These are phyloP conservation scores for Folsomia manolachei DNA, from an alignment of 2,888 invertebrate genomes.

Conservation along the genomic window DNA sequence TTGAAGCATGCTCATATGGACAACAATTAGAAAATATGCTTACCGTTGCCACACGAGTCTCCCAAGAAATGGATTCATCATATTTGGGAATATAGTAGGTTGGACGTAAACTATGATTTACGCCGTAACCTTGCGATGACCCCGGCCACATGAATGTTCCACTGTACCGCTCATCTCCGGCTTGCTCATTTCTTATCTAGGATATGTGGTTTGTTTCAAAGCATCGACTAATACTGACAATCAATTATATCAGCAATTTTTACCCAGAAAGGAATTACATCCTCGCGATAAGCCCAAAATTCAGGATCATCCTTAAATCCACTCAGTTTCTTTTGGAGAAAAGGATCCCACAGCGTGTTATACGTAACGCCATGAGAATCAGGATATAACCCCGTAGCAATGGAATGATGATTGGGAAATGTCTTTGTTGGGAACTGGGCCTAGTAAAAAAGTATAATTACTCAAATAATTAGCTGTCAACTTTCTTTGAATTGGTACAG, in stretches of 20 bases:
- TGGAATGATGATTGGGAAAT: conserved; percentile 70
- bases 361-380: conserved; percentile 69
- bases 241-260: neutral
- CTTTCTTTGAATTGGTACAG: too few relatives aligned
- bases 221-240: too few relatives aligned
- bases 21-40: too few relatives aligned
- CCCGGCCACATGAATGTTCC: conserved; percentile 72
- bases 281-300: conserved; percentile 19
- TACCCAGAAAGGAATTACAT: conserved; percentile 23
- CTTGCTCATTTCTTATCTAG: conserved; percentile 58
- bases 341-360: conserved; percentile 61
- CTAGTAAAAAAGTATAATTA: too few relatives aligned
- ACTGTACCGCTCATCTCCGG: conserved; percentile 58
- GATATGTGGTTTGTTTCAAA: neutral
- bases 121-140: neutral
- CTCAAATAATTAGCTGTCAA: too few relatives aligned
- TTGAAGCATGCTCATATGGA: too few relatives aligned
- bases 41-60: conserved; percentile 15
- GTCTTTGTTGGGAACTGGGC: conserved; percentile 69
- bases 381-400: conserved; percentile 67
- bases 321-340: conserved; percentile 40
- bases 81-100: neutral
- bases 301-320: conserved; percentile 10
- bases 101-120: neutral
- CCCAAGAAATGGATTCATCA: conserved; percentile 1